Percentiles rank a stretch among this genome's conserved stretches.
Evolutionary conservation across 2,888 invertebrate species (phyloP).

Genomic region (Orthosia incerta): DNA sequence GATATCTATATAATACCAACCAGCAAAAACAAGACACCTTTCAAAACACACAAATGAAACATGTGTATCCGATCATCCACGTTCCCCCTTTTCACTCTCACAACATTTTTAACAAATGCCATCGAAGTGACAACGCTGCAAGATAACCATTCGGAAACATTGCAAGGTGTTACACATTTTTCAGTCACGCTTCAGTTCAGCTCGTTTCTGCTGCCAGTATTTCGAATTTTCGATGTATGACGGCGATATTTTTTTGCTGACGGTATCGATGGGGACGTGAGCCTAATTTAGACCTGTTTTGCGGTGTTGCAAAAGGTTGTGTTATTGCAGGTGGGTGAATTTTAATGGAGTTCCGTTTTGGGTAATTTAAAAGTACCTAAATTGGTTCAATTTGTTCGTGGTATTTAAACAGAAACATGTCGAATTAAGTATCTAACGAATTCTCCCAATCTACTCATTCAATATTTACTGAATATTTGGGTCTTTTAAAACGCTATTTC

Average conservation of each 20-base stretch:
- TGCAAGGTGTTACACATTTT: slow-evolving; percentile 85
- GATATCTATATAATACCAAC: not conserved
- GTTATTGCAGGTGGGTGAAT: slow-evolving; percentile 7
- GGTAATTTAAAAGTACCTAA: not conserved
- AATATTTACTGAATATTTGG: too few species aligned
- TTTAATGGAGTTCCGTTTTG: not conserved
- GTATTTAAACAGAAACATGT: too few species aligned
- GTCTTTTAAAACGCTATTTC: too few species aligned
- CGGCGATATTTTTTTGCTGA: slow-evolving; percentile 77
- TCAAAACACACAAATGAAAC: slow-evolving; percentile 4
- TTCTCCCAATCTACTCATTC: too few species aligned
- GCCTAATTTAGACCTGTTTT: slow-evolving; percentile 47
- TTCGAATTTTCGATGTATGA: slow-evolving; percentile 78
- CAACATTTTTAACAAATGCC: slow-evolving; percentile 66
- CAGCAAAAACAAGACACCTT: not conserved
- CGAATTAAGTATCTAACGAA: too few species aligned
- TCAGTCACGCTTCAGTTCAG: slow-evolving; percentile 81
- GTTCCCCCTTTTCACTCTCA: slow-evolving; percentile 38
- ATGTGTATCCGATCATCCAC: slow-evolving; percentile 28
- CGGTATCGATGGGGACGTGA: slow-evolving; percentile 68
- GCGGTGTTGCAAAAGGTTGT: slow-evolving; percentile 19
- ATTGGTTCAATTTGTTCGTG: not conserved
- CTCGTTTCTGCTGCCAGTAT: slow-evolving; percentile 75
- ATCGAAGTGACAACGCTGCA: slow-evolving; percentile 71
- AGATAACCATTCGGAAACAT: slow-evolving; percentile 78